Base-by-base conservation (phyloP, 2,888 invertebrate genomes). In the Aricia artaxerxes region DNA sequence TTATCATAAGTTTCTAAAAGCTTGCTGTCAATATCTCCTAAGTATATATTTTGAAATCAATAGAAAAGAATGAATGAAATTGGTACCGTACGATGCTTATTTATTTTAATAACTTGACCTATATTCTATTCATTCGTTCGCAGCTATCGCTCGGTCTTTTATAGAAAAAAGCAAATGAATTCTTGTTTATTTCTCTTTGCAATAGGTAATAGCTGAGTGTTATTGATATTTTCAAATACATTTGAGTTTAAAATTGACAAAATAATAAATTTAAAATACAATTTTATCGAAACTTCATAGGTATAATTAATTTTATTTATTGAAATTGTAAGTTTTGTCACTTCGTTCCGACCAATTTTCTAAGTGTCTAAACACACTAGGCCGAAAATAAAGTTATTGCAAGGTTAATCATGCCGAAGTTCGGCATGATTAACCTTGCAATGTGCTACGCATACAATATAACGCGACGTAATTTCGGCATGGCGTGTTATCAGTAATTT, bases 91-190 rank as follows among this genome's bases (percentile, higher is more conserved):
- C 24, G 44, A 44, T 73, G 44, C 73, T 73, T 73, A 73, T 73
- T 73, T 73, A 73, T 73, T 73, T 69, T 73, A 73, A 73, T 73
- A 73, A 80, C 79, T 83, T 82, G 82, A 83, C 83, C 82, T 79
- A 79, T 78, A 82, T 82, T 82, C 81, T 75, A 81, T 82, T 80
- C 79, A 80, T 24, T 73, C 73, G 73, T 73, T 73, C 24, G 44
- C 40, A 44, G 6, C n/a, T 44, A 73, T 73, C 16, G 44, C 40
- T 73, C 44, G 44, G 44, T 40, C n/a, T 44, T 73, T 44, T 73
- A 73, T 73, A n/a, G 44, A 73, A 73, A 73, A 73, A 44, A 73
- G 73, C 40, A 73, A 44, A 73, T 73, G 24, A 44, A 73, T 73
- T 44, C 44, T 73, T 73, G 44, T 73, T 73, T 73, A 73, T 44